Evolutionary conservation across 92 coral and sea anemone genomes (phyloP).

Genomic region (Phenganax stokvisi): DNA sequence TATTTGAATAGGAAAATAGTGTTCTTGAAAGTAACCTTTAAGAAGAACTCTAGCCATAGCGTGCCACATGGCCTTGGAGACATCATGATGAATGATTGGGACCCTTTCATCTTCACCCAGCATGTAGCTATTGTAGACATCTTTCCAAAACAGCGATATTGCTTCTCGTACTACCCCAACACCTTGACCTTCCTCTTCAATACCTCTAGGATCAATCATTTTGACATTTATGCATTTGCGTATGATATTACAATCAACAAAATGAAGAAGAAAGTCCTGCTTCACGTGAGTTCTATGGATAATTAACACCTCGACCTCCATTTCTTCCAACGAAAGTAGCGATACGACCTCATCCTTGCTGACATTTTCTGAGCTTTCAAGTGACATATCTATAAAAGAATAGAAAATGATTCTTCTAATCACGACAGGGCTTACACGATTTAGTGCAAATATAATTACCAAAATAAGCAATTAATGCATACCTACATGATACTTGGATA

Average conservation of each 20-base stretch:
- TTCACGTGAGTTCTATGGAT: slow-evolving; percentile 15
- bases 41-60: slow-evolving; percentile 13
- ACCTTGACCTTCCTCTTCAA: slow-evolving; percentile 6
- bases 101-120: slow-evolving; percentile 11
- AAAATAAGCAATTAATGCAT: neutral
- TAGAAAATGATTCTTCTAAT: neutral
- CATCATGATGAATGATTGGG: slow-evolving; percentile 13
- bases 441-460: neutral
- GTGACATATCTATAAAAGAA: neutral
- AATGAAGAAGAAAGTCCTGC: neutral
- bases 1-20: slow-evolving; percentile 17
- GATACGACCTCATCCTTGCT: neutral
- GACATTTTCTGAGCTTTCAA: slow-evolving; percentile 6
- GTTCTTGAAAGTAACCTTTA: slow-evolving; percentile 11
- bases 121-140: slow-evolving; percentile 12
- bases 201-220: slow-evolving; percentile 12
- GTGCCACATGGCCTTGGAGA: slow-evolving; percentile 8
- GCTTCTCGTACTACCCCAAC: slow-evolving; percentile 3
- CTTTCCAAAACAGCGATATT: slow-evolving; percentile 3
- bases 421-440: neutral
- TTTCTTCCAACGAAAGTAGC: neutral
- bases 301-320: neutral
- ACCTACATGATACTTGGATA: neutral
- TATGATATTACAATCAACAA: neutral
- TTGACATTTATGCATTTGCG: neutral